A percentile compares a stretch with the other conserved stretches of the same genome.
phyloP scores from a whole-genome alignment of 2,797 vertebrate species.

The Microctenopoma steveboyesi region DNA sequence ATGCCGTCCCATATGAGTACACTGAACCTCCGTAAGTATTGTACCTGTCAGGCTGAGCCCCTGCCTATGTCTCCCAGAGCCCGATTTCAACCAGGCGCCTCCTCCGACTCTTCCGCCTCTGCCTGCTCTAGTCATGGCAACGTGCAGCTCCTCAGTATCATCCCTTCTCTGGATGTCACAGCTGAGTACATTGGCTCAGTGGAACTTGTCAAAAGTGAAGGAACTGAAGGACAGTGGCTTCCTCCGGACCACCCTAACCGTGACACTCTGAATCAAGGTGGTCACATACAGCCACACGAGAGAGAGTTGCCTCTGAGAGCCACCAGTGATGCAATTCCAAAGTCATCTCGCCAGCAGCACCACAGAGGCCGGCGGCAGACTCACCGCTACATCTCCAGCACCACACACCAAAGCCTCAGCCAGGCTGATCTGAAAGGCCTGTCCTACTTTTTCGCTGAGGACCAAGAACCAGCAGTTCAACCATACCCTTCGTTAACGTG shows the following conservation, averaged over 20 bases:
- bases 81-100: slow-evolving; percentile 39
- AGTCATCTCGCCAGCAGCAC: slow-evolving; percentile 14
- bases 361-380: slow-evolving; percentile 73
- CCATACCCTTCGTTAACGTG: slow-evolving; percentile 73
- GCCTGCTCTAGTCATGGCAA: slow-evolving; percentile 79
- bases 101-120: slow-evolving; percentile 45
- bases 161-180: slow-evolving; percentile 88
- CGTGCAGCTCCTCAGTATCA: slow-evolving; percentile 77
- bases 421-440: slow-evolving; percentile 81
- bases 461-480: slow-evolving; percentile 76
- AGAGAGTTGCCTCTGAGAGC: background rate
- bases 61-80: slow-evolving; percentile 54
- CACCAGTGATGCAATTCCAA: slow-evolving; percentile 30
- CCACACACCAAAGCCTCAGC: slow-evolving; percentile 80
- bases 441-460: slow-evolving; percentile 91
- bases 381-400: slow-evolving; percentile 66
- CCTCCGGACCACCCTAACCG: slow-evolving; percentile 37
- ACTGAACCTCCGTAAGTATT: slow-evolving; percentile 73
- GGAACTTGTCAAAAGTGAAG: slow-evolving; percentile 54
- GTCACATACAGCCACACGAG: background rate
- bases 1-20: slow-evolving; percentile 62
- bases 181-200: slow-evolving; percentile 81
- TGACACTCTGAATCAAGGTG: slow-evolving; percentile 27
- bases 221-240: slow-evolving; percentile 47
- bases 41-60: slow-evolving; percentile 78